Percentiles rank a stretch among this genome's conserved stretches.
phyloP scores from a whole-genome alignment of 2,888 invertebrate genomes.

The Crocallis elinguaria region DNA sequence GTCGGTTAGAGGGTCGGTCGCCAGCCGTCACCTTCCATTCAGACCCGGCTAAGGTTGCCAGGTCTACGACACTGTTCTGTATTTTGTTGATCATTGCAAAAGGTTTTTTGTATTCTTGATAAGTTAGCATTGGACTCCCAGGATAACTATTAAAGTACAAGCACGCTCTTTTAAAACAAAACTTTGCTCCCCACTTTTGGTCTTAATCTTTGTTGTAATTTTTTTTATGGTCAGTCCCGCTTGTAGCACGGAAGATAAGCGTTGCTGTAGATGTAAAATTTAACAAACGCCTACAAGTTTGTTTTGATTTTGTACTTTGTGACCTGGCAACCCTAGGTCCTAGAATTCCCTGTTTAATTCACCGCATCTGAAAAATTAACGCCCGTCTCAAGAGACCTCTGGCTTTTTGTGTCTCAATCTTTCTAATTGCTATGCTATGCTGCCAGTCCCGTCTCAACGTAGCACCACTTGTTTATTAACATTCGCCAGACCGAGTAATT shows the following conservation, averaged over 20 bases:
- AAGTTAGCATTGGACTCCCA: too few species aligned
- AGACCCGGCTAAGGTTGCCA: constrained; percentile 20
- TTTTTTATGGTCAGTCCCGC: too few species aligned
- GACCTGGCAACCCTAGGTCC: constrained; percentile 36
- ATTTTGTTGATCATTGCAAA: not conserved
- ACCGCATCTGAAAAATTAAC: constrained; percentile 55
- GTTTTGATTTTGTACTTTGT: constrained; percentile 32
- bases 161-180: too few species aligned
- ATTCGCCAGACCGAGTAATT: constrained; percentile 45
- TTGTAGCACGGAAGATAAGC: too few species aligned
- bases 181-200: too few species aligned
- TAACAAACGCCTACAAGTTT: too few species aligned
- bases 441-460: constrained; percentile 36
- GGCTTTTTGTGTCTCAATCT: constrained; percentile 51
- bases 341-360: constrained; percentile 47
- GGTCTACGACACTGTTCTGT: not conserved
- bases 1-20: constrained; percentile 15
- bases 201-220: too few species aligned
- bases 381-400: constrained; percentile 39
- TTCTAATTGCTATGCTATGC: constrained; percentile 49
- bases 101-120: not conserved
- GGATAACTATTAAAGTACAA: too few species aligned
- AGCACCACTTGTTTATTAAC: constrained; percentile 43
- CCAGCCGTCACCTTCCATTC: constrained; percentile 33
- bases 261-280: too few species aligned